phyloP scores from a whole-genome alignment of 1,140 invertebrate genomes.

The Trinorchestia longiramus region DNA sequence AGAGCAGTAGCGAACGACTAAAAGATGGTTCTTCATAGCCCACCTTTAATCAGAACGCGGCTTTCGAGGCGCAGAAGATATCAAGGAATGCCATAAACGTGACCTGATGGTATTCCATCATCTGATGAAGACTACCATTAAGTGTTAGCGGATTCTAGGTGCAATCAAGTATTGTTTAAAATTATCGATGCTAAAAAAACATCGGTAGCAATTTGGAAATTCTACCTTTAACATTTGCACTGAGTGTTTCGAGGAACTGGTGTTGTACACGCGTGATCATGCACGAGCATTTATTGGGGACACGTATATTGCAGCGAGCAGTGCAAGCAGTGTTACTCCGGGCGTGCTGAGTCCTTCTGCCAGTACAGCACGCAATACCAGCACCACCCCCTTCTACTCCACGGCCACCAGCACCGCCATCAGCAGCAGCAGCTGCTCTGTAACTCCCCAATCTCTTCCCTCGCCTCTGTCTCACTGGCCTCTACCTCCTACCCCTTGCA shows the following conservation, averaged over 20 bases:
- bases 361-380: background rate
- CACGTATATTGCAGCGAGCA: conserved; percentile 16
- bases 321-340: background rate
- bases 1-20: too few relatives aligned
- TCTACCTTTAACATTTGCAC: background rate
- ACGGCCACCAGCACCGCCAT: background rate
- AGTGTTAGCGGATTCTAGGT: background rate
- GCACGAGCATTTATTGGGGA: background rate
- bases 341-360: background rate
- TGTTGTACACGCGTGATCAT: background rate
- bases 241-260: background rate
- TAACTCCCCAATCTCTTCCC: background rate
- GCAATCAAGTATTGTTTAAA: background rate
- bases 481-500: conserved; percentile 25
- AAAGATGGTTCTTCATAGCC: too few relatives aligned
- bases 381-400: background rate
- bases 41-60: too few relatives aligned
- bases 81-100: too few relatives aligned
- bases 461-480: conserved; percentile 34
- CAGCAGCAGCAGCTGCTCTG: background rate
- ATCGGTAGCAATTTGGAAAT: background rate
- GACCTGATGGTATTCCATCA: too few relatives aligned
- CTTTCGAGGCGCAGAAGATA: too few relatives aligned
- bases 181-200: background rate
- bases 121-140: background rate